Conservation (phyloP, 37 sponge, comb jelly and placozoan genomes). For the Hormiphora californensis region DNA sequence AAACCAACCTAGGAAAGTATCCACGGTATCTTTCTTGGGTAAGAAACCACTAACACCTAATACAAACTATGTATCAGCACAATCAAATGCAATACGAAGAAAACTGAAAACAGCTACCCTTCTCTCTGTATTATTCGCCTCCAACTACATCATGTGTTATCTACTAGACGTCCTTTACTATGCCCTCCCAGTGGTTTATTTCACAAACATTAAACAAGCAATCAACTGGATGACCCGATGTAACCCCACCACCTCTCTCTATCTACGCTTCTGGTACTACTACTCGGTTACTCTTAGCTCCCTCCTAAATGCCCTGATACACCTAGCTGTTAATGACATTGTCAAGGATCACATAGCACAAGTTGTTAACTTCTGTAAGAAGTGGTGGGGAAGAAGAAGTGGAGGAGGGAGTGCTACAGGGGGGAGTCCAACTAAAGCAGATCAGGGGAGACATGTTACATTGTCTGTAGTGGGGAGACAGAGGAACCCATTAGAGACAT, state of each 20-base stretch:
- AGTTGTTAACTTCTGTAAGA: too few relatives aligned
- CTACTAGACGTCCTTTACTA: not conserved
- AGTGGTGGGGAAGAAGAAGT: too few relatives aligned
- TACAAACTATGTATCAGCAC: too few relatives aligned
- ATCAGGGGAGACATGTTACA: too few relatives aligned
- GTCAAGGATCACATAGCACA: not conserved
- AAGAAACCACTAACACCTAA: not conserved
- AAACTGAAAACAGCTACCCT: not conserved
- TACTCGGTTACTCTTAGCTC: not conserved
- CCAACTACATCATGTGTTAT: not conserved
- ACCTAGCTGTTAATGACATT: not conserved
- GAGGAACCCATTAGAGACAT: too few relatives aligned
- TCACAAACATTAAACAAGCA: not conserved
- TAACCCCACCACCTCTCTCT: not conserved
- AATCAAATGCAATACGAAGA: too few relatives aligned
- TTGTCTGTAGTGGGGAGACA: too few relatives aligned
- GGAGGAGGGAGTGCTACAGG: too few relatives aligned
- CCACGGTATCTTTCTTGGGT: not conserved
- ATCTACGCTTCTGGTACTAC: conserved; percentile 8
- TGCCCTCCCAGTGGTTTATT: not conserved
- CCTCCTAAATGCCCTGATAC: not conserved
- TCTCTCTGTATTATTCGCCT: not conserved
- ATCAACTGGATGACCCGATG: not conserved
- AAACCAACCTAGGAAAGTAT: not conserved
- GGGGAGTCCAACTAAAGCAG: too few relatives aligned